Evolutionary conservation across 2,797 vertebrate genomes (phyloP), one percentile per base, ranked within the genome.

Genomic region (Harpagifer antarcticus): DNA sequence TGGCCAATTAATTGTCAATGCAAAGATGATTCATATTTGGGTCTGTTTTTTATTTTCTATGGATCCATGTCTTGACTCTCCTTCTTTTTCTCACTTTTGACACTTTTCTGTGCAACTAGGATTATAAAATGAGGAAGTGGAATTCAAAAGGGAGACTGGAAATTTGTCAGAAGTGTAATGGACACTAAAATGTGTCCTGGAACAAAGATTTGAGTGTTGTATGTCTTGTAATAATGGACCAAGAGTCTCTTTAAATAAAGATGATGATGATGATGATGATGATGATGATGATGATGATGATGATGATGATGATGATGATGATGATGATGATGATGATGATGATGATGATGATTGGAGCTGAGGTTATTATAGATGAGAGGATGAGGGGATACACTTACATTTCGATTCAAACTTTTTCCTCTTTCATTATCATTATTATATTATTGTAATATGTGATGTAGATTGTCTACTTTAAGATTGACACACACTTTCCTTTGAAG

Each of bases 11-110:
- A 68, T 79, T 86, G 64, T 75, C 49, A 65, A 62, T 60, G 55
- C 53, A 67, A 76, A 57, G 58, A 81, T 86, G 86, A 91, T 79
- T 87, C 66, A 88, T 86, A 61, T 65, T 56, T 75, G 57, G 48
- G 64, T 78, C 74, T 79, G 80, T 76, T 72, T 75, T 9, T 79
- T 85, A 27, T 81, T 67, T 74, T 73, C 59, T 5, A n/a, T 68
- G 67, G 78, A 76, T 57, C 45, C 59, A 48, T 83, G 69, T 54
- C 60, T 60, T 60, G 53, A 76, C 64, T 83, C n/a, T 40, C 16
- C 5, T n/a, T 78, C 72, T 86, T 56, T 76, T 62, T 69, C 33
- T 33, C 9, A 73, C 52, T 57, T 76, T 60, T 77, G 71, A 83
- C 76, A 47, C 65, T 68, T 64, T 44, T 74, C 79, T 63, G 47